Evolutionary conservation across 1,140 invertebrate species (phyloP), one percentile per base, ranked within the genome.

Genomic region (Tenebrio molitor): DNA sequence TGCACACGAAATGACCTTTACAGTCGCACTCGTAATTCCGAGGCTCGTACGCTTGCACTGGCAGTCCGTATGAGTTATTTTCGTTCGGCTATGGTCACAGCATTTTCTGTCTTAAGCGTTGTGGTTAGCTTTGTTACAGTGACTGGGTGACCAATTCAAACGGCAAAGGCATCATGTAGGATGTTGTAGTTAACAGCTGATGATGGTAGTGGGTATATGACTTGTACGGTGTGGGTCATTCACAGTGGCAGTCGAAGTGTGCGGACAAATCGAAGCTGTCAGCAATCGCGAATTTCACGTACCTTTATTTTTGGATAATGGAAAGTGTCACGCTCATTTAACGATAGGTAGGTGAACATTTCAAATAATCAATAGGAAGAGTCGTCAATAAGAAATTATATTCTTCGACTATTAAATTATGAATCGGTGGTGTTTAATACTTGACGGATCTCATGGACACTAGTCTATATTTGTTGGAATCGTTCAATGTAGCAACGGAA

Each of bases 121-220:
- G 50, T 10, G 19, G 50, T 58, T 50, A 50, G 44, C 50, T 58
- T 58, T 58, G 50, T 58, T 58, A 29, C 50, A n/a, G n/a, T n/a
- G n/a, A n/a, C n/a, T 58, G 7, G 15, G 21, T 29, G 50, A 29
- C 50, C 50, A 58, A 58, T 58, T 58, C 50, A 15, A 25, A 29
- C 50, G 14, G 21, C 23, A n/a, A n/a, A n/a, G n/a, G n/a, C 46
- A 21, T 12, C 46, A 29, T 50, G 23, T 29, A 58, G 8, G 23
- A 29, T 58, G 50, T 58, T 1, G 50, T 58, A 15, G 50, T 58
- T 58, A 58, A 58, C 50, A 58, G 50, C 50, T 58, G 44, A 50
- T 50, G 15, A 50, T 50, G 44, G 15, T 21, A 21, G 44, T 50
- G 44, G 44, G 17, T 50, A 50, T 50, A 21, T 50, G 44, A 50